phyloP scores from a whole-genome alignment of 2,888 invertebrate species.

The Athrips mouffetella region DNA sequence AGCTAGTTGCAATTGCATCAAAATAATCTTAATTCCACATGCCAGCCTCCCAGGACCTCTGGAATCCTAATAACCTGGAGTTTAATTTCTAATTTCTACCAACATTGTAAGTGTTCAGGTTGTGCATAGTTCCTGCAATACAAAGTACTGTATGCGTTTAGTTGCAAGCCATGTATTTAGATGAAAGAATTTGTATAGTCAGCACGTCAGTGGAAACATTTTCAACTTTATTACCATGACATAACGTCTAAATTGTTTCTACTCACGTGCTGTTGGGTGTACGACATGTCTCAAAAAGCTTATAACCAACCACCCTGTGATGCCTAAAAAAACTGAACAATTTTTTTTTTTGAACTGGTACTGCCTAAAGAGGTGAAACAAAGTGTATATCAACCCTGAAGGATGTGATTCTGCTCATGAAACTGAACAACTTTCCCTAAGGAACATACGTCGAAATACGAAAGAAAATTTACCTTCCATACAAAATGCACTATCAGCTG shows the following conservation, averaged over 20 bases:
- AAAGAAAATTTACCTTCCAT: too few species aligned
- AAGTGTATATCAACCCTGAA: too few species aligned
- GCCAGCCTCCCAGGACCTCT: conserved; percentile 7
- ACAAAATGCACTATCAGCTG: too few species aligned
- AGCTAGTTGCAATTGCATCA: conserved; percentile 10
- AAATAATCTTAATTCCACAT: conserved; percentile 14
- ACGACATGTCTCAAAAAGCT: background rate
- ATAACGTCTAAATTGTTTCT: too few species aligned
- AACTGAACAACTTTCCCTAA: too few species aligned
- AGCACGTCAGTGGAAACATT: background rate
- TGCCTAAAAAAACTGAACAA: background rate
- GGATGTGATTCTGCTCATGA: too few species aligned
- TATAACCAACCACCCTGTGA: background rate
- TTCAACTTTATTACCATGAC: too few species aligned
- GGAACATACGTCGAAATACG: too few species aligned
- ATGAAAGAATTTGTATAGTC: background rate
- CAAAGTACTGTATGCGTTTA: background rate
- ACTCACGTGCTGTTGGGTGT: too few species aligned
- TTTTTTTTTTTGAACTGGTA: too few species aligned
- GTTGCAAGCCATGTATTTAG: too few species aligned
- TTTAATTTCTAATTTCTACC: conserved; percentile 18
- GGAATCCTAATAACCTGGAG: conserved; percentile 15
- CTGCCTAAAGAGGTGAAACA: too few species aligned
- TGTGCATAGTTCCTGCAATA: background rate
- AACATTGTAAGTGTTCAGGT: conserved; percentile 13